phyloP scores from a whole-genome alignment of 2,888 invertebrate species.

The Dynastes hyllus region DNA sequence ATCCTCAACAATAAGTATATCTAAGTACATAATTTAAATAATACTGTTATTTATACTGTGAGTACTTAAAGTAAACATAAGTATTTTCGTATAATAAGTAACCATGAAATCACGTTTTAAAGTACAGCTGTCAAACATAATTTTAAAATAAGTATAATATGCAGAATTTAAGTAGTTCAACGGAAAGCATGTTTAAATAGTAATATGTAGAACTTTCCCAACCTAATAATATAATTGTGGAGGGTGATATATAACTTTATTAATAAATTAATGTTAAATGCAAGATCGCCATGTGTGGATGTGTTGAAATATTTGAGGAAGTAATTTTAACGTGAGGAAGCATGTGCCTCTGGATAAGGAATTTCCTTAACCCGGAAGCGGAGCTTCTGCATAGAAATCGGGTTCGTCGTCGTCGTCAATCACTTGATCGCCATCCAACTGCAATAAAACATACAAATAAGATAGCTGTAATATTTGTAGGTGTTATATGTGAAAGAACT shows the following conservation, averaged over 20 bases:
- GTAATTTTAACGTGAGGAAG: conserved; percentile 48
- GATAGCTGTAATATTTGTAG: conserved; percentile 39
- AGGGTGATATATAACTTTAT: conserved; percentile 8
- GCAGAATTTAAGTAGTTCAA: neutral
- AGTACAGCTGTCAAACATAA: neutral
- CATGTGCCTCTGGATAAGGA: conserved; percentile 49
- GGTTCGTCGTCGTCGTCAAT: conserved; percentile 90
- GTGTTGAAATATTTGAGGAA: conserved; percentile 50
- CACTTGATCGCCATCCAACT: conserved; percentile 91
- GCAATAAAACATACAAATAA: conserved; percentile 61
- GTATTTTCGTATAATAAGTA: neutral
- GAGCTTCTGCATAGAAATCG: conserved; percentile 95
- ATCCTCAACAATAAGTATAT: neutral
- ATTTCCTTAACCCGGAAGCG: conserved; percentile 81
- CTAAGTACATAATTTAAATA: conserved; percentile 48
- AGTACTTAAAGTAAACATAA: conserved; percentile 20
- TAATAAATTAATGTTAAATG: conserved; percentile 36
- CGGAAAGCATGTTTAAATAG: neutral
- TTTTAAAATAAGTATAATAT: neutral
- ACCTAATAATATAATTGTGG: neutral
- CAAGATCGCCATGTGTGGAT: conserved; percentile 1
- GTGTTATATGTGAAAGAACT: conserved; percentile 3
- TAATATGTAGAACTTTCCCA: neutral
- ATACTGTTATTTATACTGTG: conserved; percentile 38
- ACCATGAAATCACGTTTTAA: conserved; percentile 8